Evolutionary conservation across 2,797 vertebrate species (phyloP), one percentile per base, ranked within the genome.

Genomic region (Zenarchopterus dispar): DNA sequence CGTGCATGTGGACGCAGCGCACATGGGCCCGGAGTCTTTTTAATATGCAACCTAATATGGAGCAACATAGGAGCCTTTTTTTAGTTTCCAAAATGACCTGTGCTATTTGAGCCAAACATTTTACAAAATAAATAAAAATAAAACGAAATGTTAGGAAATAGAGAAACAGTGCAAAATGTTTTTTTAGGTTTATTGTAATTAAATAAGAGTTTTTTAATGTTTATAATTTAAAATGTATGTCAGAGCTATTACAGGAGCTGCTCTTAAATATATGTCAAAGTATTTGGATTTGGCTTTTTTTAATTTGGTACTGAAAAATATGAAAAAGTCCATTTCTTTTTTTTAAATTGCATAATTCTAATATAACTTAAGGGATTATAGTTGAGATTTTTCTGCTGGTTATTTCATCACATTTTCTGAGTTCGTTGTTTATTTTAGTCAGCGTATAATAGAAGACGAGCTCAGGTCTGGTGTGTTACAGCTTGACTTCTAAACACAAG

Each of bases 401-500:
- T 28, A 28, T 28, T 28, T 28, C 13, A 10, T 36, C 33, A 36
- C 33, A 5, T 36, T 36, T 36, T 36, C 2, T 2, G 33, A 36
- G 33, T 36, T 36, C 0, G 0, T 33, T 26, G 6, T 23, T 17
- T 7, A 15, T 33, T 61, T 23, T 22, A 9, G 22, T 4, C 2
- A 0, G 18, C 7, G 6, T 23, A 2, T 24, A 33, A 52, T 33
- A 23, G n/a, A 23, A 62, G 41, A 36, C 10, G 33, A 36, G 33
- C 33, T 36, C 9, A 36, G 13, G 33, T 10, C 9, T 28, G 28
- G 28, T 5, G 9, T 8, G 42, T 16, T 43, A 45, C 16, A 22
- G 24, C 22, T 74, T n/a, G 24, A 48, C 55, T 52, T 69, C 47
- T 31, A 65, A 54, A 46, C 75, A 58, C 58, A 52, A 58, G 71